phyloP scores from a whole-genome alignment of 2,113 vertebrate genomes.

The Semnopithecus entellus region DNA sequence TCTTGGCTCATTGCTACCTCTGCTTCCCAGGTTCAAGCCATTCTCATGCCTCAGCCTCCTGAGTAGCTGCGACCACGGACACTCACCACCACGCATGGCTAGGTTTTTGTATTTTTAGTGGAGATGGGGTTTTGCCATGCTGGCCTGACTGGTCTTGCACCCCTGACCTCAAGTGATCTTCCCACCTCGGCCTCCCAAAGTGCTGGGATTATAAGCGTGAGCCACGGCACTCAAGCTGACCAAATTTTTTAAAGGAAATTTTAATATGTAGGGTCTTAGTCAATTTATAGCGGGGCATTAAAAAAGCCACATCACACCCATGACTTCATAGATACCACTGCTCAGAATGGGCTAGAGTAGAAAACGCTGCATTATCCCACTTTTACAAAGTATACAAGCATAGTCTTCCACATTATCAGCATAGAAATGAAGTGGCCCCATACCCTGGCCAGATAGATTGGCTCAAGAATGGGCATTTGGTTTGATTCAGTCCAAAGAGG shows the following conservation, averaged over 20 bases:
- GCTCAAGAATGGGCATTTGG: background rate
- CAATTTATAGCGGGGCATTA: background rate
- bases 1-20: no score
- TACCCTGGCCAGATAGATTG: background rate
- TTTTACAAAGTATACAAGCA: background rate
- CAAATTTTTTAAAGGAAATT: background rate
- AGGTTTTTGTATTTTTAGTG: no score
- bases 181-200: no score
- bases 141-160: no score
- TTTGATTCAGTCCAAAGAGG: background rate
- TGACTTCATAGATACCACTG: background rate
- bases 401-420: background rate
- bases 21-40: no score
- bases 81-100: no score
- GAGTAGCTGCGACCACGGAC: no score
- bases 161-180: no score
- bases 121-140: no score
- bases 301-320: background rate
- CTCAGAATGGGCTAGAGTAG: background rate
- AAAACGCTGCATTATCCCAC: background rate
- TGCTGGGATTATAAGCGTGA: no score
- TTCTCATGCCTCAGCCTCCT: no score
- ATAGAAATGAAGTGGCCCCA: background rate
- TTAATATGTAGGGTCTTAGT: background rate
- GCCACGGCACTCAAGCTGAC: no score